phyloP scores from a whole-genome alignment of 2,888 invertebrate genomes.

The Sclerodermus sp. region DNA sequence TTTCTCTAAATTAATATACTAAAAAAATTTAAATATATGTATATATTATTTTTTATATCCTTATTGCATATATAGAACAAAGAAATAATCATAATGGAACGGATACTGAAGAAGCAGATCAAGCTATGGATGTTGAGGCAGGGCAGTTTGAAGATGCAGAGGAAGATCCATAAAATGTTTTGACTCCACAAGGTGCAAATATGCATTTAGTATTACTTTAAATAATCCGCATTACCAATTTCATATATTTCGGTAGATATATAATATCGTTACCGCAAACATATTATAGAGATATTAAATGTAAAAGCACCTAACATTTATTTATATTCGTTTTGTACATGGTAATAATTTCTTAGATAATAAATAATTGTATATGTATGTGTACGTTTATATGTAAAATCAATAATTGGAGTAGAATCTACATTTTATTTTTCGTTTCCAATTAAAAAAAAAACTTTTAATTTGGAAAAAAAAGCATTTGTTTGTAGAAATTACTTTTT shows the following conservation, averaged over 20 bases:
- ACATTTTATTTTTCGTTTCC: too few species aligned
- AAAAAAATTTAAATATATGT: conserved; percentile 11
- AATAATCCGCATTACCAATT: conserved; percentile 32
- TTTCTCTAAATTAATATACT: background rate
- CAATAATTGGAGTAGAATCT: too few species aligned
- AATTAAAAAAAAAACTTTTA: too few species aligned
- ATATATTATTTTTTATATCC: conserved; percentile 25
- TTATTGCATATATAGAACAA: conserved; percentile 39
- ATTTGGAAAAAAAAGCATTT: too few species aligned
- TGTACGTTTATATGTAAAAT: too few species aligned
- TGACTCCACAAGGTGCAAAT: conserved; percentile 24
- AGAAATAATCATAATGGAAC: conserved; percentile 54
- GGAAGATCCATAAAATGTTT: conserved; percentile 52
- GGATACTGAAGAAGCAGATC: conserved; percentile 50
- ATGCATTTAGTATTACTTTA: conserved; percentile 49
- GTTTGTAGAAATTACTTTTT: too few species aligned
- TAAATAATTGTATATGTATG: conserved; percentile 33
- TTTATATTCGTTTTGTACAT: conserved; percentile 57
- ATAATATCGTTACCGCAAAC: conserved; percentile 34
- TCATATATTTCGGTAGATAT: conserved; percentile 40
- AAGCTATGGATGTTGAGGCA: conserved; percentile 58
- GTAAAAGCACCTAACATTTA: conserved; percentile 48
- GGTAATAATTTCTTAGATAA: conserved; percentile 48
- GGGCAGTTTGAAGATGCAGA: conserved; percentile 66
- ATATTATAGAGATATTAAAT: conserved; percentile 31